Conservation (phyloP, 2,888 invertebrate genomes). For the Ophion ellenae region DNA sequence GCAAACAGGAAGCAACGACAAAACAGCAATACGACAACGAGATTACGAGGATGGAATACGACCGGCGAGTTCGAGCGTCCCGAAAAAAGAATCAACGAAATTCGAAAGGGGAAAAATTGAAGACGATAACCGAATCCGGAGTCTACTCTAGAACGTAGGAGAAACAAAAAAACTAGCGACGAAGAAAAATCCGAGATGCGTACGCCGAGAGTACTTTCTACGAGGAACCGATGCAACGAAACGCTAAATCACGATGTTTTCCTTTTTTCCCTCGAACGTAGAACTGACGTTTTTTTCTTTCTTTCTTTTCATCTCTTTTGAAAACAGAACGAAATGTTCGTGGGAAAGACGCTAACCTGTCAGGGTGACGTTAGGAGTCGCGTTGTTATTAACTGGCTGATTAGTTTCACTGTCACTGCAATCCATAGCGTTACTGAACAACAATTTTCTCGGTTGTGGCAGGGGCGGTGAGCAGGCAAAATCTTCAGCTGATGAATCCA, state of each 20-base stretch:
- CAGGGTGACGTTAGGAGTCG: constrained; percentile 72
- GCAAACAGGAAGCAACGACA: not conserved
- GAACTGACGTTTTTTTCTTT: not conserved
- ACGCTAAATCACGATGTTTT: not conserved
- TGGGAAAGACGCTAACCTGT: constrained; percentile 76
- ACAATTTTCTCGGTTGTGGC: constrained; percentile 87
- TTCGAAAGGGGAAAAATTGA: not conserved
- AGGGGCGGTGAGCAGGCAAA: constrained; percentile 85
- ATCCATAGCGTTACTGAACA: constrained; percentile 85
- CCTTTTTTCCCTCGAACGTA: not conserved
- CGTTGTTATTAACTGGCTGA: constrained; percentile 66
- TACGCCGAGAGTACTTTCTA: not conserved
- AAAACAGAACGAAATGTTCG: constrained; percentile 27
- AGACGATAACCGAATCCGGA: not conserved
- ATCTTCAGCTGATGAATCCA: constrained; percentile 87
- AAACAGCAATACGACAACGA: not conserved
- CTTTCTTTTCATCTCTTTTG: not conserved
- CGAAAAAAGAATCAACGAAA: not conserved
- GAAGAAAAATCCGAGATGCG: not conserved
- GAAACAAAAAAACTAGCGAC: not conserved
- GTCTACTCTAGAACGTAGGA: not conserved
- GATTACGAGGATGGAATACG: not conserved
- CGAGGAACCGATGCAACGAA: not conserved
- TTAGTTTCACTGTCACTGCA: constrained; percentile 79
- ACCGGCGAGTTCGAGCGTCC: not conserved